Base-by-base conservation (phyloP, 2,888 invertebrate genomes). In the Pseudococcus jackbeardsleyi region DNA sequence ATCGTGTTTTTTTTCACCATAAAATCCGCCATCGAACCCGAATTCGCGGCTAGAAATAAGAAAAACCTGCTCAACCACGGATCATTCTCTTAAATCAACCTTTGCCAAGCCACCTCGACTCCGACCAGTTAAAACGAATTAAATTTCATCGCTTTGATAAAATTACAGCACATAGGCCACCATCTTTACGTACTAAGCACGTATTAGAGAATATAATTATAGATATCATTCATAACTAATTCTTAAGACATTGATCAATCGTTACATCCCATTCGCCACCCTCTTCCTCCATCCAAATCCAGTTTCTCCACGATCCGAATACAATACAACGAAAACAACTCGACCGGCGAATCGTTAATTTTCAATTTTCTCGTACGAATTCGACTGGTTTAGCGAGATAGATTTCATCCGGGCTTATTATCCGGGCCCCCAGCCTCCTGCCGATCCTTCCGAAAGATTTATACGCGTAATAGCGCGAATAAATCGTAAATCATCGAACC, bases 181-280 rank as follows among this genome's bases (percentile, higher is more conserved):
- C 22, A 64, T 6, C 54, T 12, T 15, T 4, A 11, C 4, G 48
- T 50, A 50, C 54, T 64, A 72, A 72, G 15, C 72, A 33, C 33
- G 72, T 64, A 64, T 64, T 64, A 22, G 22, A 72, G 19, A 72
- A 72, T 33, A 72, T 72, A 72, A 72, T 72, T 72, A 68, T 68
- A 72, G 72, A 72, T 72, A 72, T 72, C 72, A 72, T 72, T 72
- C 72, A 72, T 72, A 72, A 72, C 72, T 68, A 68, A 68, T 68
- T 68, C 68, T 5, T 26, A 42, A 22, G 72, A 72, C 72, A 19
- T 72, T 72, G 72, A 72, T 72, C 72, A 72, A 72, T 72, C 72
- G 72, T 17, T 33, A 12, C 4, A 26, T 26, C 39, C 33, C 64
- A 22, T 22, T 22, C 64, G 0, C 9, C 6, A 42, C 42, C 6